phyloP scores from a whole-genome alignment of 2,113 vertebrate genomes.

The Nibea coibor region DNA sequence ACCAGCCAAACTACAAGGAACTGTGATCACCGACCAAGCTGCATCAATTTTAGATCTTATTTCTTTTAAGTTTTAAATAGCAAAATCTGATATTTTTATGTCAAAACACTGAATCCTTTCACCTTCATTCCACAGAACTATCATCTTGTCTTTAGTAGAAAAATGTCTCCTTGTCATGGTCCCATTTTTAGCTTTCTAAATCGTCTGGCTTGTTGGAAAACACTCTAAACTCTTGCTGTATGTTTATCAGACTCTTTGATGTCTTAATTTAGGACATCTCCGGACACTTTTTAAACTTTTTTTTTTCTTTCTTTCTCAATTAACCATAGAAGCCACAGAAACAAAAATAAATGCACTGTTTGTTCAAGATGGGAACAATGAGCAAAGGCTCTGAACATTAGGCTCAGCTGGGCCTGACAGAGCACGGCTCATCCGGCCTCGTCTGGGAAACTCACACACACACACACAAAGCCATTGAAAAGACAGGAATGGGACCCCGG shows the following conservation, averaged over 20 bases:
- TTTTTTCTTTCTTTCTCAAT: slow-evolving; percentile 51
- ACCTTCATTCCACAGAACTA: not conserved
- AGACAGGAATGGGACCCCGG: slow-evolving; percentile 61
- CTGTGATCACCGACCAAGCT: not conserved
- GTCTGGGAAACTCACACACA: slow-evolving; percentile 76
- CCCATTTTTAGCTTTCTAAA: slow-evolving; percentile 15
- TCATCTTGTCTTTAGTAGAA: not conserved
- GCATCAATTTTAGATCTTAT: not conserved
- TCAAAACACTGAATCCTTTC: not conserved
- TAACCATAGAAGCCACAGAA: slow-evolving; percentile 70
- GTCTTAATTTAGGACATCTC: slow-evolving; percentile 77
- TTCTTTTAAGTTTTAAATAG: not conserved
- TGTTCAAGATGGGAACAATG: slow-evolving; percentile 84
- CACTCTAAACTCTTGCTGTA: slow-evolving; percentile 42
- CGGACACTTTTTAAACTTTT: slow-evolving; percentile 59
- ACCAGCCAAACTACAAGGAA: not conserved
- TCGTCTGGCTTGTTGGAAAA: slow-evolving; percentile 25
- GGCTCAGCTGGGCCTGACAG: slow-evolving; percentile 74
- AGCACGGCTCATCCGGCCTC: slow-evolving; percentile 73
- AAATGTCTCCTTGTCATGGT: not conserved
- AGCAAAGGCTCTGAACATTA: slow-evolving; percentile 74
- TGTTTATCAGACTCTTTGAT: slow-evolving; percentile 77
- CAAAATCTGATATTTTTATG: not conserved
- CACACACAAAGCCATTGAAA: slow-evolving; percentile 49
- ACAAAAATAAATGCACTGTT: slow-evolving; percentile 78